phyloP scores from a whole-genome alignment of 2,113 vertebrate genomes.

The Microtus montanus region DNA sequence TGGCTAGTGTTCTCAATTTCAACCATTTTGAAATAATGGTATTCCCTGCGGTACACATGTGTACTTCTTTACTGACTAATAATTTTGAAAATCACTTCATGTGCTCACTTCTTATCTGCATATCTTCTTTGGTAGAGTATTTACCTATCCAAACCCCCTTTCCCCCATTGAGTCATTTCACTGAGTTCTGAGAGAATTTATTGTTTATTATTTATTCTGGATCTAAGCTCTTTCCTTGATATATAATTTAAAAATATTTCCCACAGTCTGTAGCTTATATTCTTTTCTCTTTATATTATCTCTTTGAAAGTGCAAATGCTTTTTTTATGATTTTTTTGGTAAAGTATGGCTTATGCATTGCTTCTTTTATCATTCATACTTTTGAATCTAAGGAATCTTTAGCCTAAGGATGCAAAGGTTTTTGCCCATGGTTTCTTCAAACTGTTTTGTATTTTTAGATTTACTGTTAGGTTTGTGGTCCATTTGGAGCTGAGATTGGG shows the following conservation, averaged over 20 bases:
- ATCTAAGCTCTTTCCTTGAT: neutral
- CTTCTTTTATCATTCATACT: too few species aligned
- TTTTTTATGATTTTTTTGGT: too few species aligned
- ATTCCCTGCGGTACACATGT: slow-evolving; percentile 7
- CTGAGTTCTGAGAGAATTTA: neutral
- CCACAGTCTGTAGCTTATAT: neutral
- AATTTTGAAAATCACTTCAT: neutral
- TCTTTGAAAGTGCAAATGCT: neutral
- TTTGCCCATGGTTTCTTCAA: neutral
- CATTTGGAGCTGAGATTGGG: neutral
- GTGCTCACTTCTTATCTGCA: neutral
- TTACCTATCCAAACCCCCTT: neutral
- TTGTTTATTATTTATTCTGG: neutral
- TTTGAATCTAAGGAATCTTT: too few species aligned
- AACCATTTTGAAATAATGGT: neutral
- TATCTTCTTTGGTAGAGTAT: neutral
- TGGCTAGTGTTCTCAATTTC: neutral
- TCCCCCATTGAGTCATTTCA: neutral
- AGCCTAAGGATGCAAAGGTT: too few species aligned
- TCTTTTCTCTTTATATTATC: neutral
- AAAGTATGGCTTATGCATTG: too few species aligned
- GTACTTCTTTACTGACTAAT: neutral
- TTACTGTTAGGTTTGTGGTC: neutral
- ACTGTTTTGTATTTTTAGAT: neutral
- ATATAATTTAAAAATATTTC: neutral